These are phyloP conservation scores for Trichosurus vulpecula DNA, from an alignment of 2,797 vertebrate genomes.

Conservation along the genomic window DNA sequence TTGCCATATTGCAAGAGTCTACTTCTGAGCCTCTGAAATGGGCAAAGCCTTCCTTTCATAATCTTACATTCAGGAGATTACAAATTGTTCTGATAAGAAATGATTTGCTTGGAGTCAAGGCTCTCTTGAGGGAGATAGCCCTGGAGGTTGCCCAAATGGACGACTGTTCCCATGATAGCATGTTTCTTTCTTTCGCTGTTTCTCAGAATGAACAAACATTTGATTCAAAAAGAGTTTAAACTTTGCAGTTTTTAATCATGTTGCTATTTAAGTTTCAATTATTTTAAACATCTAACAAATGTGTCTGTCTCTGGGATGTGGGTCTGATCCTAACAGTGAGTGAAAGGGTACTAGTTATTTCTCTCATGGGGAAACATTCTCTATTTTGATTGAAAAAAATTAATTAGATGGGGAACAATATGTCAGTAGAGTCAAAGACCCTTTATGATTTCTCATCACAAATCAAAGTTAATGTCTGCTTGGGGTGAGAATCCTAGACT, in stretches of 20 bases:
- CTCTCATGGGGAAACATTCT: neutral
- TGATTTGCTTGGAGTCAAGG: neutral
- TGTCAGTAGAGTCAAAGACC: neutral
- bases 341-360: neutral
- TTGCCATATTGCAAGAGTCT: neutral
- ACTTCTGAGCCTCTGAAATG: conserved; percentile 30
- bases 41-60: conserved; percentile 36
- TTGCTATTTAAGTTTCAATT: neutral
- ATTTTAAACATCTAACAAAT: neutral
- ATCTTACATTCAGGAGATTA: conserved; percentile 51
- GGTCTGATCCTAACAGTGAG: neutral
- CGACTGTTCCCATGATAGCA: neutral
- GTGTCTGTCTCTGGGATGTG: neutral
- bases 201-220: neutral
- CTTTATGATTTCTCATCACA: neutral
- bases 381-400: neutral
- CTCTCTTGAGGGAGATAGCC: conserved; percentile 30
- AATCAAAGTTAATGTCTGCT: neutral
- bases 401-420: neutral
- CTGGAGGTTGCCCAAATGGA: conserved; percentile 51
- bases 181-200: neutral
- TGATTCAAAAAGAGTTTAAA: neutral
- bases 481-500: neutral
- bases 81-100: conserved; percentile 37
- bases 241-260: neutral